Base-by-base conservation (phyloP, 2,113 vertebrate species). In the Phalacrocorax aristotelis region DNA sequence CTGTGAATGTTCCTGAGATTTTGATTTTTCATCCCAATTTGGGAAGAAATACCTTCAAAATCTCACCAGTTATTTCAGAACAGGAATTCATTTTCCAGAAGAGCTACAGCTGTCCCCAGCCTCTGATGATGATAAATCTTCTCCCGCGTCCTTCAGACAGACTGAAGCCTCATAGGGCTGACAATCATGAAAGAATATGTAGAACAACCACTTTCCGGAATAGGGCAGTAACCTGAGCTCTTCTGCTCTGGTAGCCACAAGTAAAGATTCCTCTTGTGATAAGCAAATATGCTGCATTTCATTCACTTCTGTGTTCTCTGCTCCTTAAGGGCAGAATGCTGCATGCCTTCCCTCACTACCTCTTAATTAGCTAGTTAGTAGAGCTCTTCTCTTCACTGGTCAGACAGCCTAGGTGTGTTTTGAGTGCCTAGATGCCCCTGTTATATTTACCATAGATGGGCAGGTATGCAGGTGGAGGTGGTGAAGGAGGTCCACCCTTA, bases 31-130 rank as follows among this genome's bases (percentile, higher is more conserved):
- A 40, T 61, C 18, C 49, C 32, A 46, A 1, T 84, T 74, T 87
- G 54, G 58, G 69, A 93, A 77, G 68, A 88, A 95, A 34, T 74
- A 74, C 66, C 40, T 83, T 88, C 32, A 78, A 75, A 89, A 88
- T n/a, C 21, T 83, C 68, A 78, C 58, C n/a, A 74, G 36, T 85
- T 92, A 66, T 86, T 96, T 96, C 84, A 83, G 90, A 93, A 79
- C 21, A 65, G 71, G 46, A 83, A 83, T 93, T 93, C 4, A 49
- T 92, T 96, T 92, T 88, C 42, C 38, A 51, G 85, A 74, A 78
- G 44, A 86, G 20, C 55, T 90, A 66, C 65, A 86, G 23, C 72
- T 96, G 87, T 72, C 71, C 29, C 42, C 60, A 66, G 46, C 74
- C 51, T 90, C 36, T 49, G 70, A 42, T 69, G 70, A 54, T 87